phyloP scores from a whole-genome alignment of 1,140 invertebrate genomes.

The Plutomurus gul region DNA sequence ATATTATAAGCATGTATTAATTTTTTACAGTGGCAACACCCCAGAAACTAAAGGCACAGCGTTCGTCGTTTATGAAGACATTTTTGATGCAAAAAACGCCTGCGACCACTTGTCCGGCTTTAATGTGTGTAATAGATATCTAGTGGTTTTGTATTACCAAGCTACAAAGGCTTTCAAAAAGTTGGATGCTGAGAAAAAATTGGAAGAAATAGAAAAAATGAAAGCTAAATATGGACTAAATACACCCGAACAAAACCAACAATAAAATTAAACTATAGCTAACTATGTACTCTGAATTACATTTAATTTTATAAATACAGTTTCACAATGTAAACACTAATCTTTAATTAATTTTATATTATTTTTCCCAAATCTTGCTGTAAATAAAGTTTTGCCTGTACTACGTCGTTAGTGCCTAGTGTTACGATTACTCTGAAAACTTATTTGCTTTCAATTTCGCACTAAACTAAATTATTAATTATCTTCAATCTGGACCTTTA shows the following conservation, averaged over 20 bases:
- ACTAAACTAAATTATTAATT: no score
- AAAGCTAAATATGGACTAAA: constrained; percentile 89
- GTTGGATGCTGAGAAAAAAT: constrained; percentile 94
- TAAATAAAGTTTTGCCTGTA: no score
- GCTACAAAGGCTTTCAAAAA: constrained; percentile 94
- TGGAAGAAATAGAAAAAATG: constrained; percentile 94
- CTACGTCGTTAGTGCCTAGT: no score
- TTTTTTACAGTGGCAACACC: constrained; percentile 84
- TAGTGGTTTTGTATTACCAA: constrained; percentile 97
- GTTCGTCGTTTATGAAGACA: constrained; percentile 99
- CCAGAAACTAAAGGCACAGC: constrained; percentile 97
- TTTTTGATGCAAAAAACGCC: constrained; percentile 99
- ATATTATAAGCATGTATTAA: constrained; percentile 40
- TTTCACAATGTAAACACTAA: no score
- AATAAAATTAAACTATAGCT: constrained; percentile 55
- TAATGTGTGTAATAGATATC: constrained; percentile 97
- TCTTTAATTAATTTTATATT: no score
- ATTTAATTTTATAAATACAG: neutral
- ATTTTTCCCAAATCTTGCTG: no score
- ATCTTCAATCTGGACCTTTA: no score
- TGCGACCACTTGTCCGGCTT: constrained; percentile 99
- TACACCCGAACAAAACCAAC: constrained; percentile 47
- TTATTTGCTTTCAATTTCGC: no score
- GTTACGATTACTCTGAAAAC: no score
- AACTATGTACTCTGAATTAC: constrained; percentile 84